Evolutionary conservation across 2,113 vertebrate species (phyloP).

Genomic region (Cavia porcellus): DNA sequence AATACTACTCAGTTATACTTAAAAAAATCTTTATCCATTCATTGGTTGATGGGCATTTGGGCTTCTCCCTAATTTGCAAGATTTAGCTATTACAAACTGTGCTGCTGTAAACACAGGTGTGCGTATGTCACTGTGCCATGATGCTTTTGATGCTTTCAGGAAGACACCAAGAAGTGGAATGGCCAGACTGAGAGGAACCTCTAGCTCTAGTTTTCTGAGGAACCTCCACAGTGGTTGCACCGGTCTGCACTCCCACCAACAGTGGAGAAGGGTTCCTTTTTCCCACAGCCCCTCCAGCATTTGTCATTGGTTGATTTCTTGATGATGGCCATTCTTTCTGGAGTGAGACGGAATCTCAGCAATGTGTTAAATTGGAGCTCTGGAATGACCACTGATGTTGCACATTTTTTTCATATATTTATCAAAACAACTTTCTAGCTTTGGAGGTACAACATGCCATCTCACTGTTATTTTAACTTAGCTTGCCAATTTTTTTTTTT

Average conservation of each 20-base stretch:
- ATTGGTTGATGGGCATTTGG: not conserved
- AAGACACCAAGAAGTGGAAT: not conserved
- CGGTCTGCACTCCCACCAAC: not conserved
- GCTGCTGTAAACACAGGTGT: not conserved
- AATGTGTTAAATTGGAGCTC: not conserved
- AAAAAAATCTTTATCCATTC: not conserved
- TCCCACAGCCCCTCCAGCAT: not conserved
- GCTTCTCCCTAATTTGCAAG: not conserved
- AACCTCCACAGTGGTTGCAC: not conserved
- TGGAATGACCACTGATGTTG: not conserved
- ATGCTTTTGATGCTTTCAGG: not conserved
- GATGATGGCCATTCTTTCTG: not conserved
- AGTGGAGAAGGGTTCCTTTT: not conserved
- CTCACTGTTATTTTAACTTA: not conserved
- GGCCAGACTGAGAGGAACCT: not conserved
- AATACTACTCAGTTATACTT: not conserved
- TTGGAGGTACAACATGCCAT: not conserved
- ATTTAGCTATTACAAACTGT: not conserved
- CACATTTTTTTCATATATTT: not conserved
- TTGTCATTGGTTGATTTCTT: not conserved
- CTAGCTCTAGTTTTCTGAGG: not conserved
- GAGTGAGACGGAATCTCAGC: not conserved
- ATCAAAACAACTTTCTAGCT: not conserved
- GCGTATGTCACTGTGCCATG: not conserved
- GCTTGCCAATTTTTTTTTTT: not conserved